Evolutionary conservation across 1,140 invertebrate species (phyloP), one percentile per base, ranked within the genome.

Genomic region (Musca domestica): DNA sequence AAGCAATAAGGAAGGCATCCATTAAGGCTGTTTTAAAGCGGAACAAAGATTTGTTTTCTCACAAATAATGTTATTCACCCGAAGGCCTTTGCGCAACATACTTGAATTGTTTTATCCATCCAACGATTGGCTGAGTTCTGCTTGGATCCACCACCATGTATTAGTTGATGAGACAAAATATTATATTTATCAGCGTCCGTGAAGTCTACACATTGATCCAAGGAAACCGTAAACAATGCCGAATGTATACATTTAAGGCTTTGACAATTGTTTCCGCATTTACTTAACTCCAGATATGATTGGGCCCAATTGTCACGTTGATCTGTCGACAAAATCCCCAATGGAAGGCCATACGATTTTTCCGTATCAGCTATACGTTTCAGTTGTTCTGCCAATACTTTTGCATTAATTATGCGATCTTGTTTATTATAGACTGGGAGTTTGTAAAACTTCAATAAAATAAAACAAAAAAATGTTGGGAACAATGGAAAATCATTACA

Each of bases 41-140:
- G n/a, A n/a, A n/a, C n/a, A n/a, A n/a, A n/a, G n/a, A n/a, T n/a
- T n/a, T n/a, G n/a, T n/a, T n/a, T n/a, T n/a, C n/a, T n/a, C n/a
- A n/a, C n/a, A n/a, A n/a, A n/a, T n/a, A n/a, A n/a, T n/a, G n/a
- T n/a, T n/a, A n/a, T n/a, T n/a, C n/a, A n/a, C n/a, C n/a, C n/a
- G n/a, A n/a, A n/a, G n/a, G n/a, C n/a, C n/a, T n/a, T n/a, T n/a
- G n/a, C n/a, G n/a, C n/a, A 23, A 69, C 47, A 79, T 82, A 87
- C 92, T 87, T 93, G 92, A 67, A 94, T 82, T 17, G 91, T 92
- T 84, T 95, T 94, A 76, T 95, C 93, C 82, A 90, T 94, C 94
- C 94, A 96, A 25, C 94, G 84, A 78, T 95, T 96, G n/a, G 85
- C 89, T 30, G 88, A 85, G 82, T 95, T 95, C 20, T 79, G 74